Percentiles rank a stretch among this genome's conserved stretches.
These are phyloP conservation scores for Drosophila bunnanda DNA, from an alignment of 2,888 invertebrate genomes.

Conservation along the genomic window DNA sequence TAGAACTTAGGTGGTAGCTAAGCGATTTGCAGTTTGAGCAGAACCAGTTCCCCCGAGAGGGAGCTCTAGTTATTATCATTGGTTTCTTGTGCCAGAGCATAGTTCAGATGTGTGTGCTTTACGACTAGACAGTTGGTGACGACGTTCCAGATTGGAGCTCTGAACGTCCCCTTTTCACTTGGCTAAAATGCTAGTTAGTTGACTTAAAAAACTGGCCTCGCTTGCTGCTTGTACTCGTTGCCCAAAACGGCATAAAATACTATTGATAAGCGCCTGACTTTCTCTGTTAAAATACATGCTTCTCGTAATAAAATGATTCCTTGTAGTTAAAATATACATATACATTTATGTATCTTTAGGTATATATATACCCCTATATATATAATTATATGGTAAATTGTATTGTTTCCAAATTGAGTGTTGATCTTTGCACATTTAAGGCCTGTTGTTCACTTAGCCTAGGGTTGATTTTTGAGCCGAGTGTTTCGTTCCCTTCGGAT, in stretches of 20 bases:
- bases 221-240: conserved; percentile 56
- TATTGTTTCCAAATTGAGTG: conserved; percentile 65
- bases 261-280: conserved; percentile 51
- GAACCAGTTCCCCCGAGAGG: conserved; percentile 16
- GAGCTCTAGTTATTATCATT: conserved; percentile 9
- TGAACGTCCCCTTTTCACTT: conserved; percentile 15
- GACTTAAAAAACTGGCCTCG: conserved; percentile 54
- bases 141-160: not conserved
- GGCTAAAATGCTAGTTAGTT: conserved; percentile 38
- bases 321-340: conserved; percentile 60
- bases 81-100: conserved; percentile 23
- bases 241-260: conserved; percentile 76
- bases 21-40: conserved; percentile 58
- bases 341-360: conserved; percentile 22
- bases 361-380: conserved; percentile 27
- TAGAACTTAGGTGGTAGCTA: conserved; percentile 61
- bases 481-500: conserved; percentile 13
- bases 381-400: conserved; percentile 43
- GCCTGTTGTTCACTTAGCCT: conserved; percentile 68
- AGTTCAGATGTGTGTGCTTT: conserved; percentile 40
- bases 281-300: conserved; percentile 66
- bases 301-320: conserved; percentile 52
- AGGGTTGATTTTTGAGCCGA: conserved; percentile 35
- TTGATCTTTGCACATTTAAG: conserved; percentile 80
- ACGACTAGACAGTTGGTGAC: conserved; percentile 61